Evolutionary conservation across 2,797 vertebrate species (phyloP).

Genomic region (Microcaecilia unicolor): DNA sequence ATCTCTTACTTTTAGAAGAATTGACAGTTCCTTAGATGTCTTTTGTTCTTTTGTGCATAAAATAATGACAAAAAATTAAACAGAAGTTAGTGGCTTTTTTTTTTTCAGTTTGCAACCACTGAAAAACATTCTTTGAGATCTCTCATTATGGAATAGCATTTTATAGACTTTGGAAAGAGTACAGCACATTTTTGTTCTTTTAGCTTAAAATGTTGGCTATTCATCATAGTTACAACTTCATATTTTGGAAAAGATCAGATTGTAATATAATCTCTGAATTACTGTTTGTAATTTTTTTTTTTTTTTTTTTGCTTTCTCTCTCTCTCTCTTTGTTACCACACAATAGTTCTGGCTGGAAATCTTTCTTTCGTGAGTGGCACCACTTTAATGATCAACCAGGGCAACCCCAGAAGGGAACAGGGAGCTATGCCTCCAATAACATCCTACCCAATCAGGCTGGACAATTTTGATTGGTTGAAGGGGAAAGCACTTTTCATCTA

Average conservation of each 20-base stretch:
- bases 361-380: too few species aligned
- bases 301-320: too few species aligned
- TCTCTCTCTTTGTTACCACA: conserved; percentile 41
- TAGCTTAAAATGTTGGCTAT: conserved; percentile 46
- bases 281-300: conserved; percentile 44
- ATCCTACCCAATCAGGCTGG: too few species aligned
- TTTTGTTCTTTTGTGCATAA: conserved; percentile 27
- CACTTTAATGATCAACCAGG: too few species aligned
- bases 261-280: conserved; percentile 25
- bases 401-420: too few species aligned
- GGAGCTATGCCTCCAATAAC: too few species aligned
- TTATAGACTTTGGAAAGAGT: conserved; percentile 50
- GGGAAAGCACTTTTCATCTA: too few species aligned
- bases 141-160: conserved; percentile 56
- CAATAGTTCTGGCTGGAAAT: conserved; percentile 15
- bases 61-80: conserved; percentile 38
- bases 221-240: conserved; percentile 35
- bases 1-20: conserved; percentile 24
- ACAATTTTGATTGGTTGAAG: too few species aligned
- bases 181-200: conserved; percentile 48
- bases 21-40: conserved; percentile 22
- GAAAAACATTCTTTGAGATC: conserved; percentile 40
- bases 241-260: conserved; percentile 41
- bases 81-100: conserved; percentile 47
- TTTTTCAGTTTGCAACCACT: conserved; percentile 54